Conservation (phyloP, 2,888 invertebrate genomes). For the Lycocerus yunnanus region DNA sequence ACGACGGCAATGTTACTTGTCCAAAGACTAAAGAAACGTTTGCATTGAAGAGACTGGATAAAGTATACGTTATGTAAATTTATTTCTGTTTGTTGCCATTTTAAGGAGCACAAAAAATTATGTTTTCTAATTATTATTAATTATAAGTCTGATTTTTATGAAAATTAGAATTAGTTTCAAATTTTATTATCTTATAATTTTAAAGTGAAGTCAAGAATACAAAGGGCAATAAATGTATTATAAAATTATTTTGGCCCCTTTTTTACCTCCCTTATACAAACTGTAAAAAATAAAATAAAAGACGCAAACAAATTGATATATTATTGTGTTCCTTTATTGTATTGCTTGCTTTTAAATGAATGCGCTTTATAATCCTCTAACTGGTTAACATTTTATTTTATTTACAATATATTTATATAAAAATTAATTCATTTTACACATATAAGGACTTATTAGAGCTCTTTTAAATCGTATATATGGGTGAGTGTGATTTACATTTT, state of each 20-base stretch:
- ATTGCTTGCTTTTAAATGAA: not conserved
- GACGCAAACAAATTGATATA: not conserved
- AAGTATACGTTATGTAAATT: conserved; percentile 94
- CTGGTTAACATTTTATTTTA: conserved; percentile 5
- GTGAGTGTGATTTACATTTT: too few species aligned
- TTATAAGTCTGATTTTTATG: not conserved
- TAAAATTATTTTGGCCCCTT: not conserved
- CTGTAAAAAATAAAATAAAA: too few species aligned
- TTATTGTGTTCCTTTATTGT: not conserved
- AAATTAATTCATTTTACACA: conserved; percentile 17
- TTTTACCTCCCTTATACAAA: not conserved
- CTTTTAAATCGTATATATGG: not conserved
- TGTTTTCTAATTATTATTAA: not conserved
- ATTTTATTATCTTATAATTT: not conserved
- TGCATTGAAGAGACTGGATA: conserved; percentile 89
- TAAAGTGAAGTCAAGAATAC: not conserved
- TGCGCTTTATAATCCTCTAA: not conserved
- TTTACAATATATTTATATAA: conserved; percentile 14
- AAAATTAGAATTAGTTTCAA: not conserved
- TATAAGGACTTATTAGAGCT: conserved; percentile 9
- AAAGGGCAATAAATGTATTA: not conserved
- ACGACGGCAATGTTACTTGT: conserved; percentile 90
- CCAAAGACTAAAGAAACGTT: conserved; percentile 93
- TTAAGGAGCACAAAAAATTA: not conserved
- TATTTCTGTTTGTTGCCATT: not conserved